A percentile compares a stretch with the other conserved stretches of the same genome.
phyloP scores from a whole-genome alignment of 2,113 vertebrate species.

The Rafetus swinhoei region DNA sequence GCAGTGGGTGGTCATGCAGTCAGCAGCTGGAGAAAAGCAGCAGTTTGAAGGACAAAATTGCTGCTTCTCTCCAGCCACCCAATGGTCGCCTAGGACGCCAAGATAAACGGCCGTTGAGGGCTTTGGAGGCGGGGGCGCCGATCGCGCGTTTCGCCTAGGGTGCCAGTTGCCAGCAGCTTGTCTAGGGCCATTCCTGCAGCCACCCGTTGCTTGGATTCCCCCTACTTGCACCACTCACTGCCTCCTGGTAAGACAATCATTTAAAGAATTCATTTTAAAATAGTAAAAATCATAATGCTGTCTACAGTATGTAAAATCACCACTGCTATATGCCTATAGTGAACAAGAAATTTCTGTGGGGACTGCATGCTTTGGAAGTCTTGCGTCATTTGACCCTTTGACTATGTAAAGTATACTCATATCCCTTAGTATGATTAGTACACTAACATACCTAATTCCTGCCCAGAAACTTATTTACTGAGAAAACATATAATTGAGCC shows the following conservation, averaged over 20 bases:
- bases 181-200: too few species aligned
- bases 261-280: constrained; percentile 4
- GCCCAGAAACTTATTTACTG: neutral
- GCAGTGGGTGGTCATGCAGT: too few species aligned
- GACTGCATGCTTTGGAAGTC: neutral
- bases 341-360: neutral
- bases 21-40: too few species aligned
- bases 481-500: neutral
- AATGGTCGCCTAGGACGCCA: too few species aligned
- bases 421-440: neutral
- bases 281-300: neutral
- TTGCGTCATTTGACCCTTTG: neutral
- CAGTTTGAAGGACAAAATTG: too few species aligned
- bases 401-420: neutral
- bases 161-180: too few species aligned
- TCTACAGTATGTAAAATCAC: neutral
- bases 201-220: too few species aligned
- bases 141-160: too few species aligned
- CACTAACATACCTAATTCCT: neutral
- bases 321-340: neutral
- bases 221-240: too few species aligned
- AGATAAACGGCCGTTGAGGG: too few species aligned
- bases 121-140: too few species aligned
- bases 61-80: too few species aligned
- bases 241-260: neutral